phyloP scores from a whole-genome alignment of 2,797 vertebrate genomes.

The Malacoctenus gilli region DNA sequence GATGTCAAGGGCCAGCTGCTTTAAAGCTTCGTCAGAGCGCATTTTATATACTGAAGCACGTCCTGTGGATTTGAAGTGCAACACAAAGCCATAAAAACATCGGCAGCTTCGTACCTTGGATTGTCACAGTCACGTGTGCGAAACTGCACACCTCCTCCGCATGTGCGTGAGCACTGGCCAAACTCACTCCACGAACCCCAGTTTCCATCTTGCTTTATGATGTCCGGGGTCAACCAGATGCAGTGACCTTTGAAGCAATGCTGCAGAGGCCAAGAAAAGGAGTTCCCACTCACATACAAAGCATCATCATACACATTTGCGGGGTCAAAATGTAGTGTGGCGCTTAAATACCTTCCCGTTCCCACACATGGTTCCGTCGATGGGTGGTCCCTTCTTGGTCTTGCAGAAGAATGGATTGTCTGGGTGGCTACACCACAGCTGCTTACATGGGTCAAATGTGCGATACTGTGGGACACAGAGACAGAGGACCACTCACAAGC shows the following conservation, averaged over 20 bases:
- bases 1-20: too few species aligned
- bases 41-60: not conserved
- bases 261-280: too few species aligned
- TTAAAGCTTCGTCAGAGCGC: too few species aligned
- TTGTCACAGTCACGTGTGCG: constrained; percentile 92
- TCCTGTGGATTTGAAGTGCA: not conserved
- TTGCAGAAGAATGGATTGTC: constrained; percentile 99
- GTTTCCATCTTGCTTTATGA: constrained; percentile 94
- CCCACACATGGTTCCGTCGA: constrained; percentile 95
- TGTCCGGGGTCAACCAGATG: constrained; percentile 94
- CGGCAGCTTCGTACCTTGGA: constrained; percentile 84
- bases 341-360: constrained; percentile 88
- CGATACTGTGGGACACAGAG: constrained; percentile 88
- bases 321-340: not conserved
- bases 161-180: constrained; percentile 92
- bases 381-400: constrained; percentile 97
- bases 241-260: constrained; percentile 98
- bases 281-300: too few species aligned
- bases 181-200: constrained; percentile 97
- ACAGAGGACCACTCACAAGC: constrained; percentile 44
- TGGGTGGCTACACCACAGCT: constrained; percentile 98
- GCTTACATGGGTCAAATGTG: constrained; percentile 96
- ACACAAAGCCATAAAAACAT: not conserved
- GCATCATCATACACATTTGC: not conserved
- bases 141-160: constrained; percentile 92